phyloP scores from a whole-genome alignment of 2,797 vertebrate genomes.

The Leucoraja ocellata region DNA sequence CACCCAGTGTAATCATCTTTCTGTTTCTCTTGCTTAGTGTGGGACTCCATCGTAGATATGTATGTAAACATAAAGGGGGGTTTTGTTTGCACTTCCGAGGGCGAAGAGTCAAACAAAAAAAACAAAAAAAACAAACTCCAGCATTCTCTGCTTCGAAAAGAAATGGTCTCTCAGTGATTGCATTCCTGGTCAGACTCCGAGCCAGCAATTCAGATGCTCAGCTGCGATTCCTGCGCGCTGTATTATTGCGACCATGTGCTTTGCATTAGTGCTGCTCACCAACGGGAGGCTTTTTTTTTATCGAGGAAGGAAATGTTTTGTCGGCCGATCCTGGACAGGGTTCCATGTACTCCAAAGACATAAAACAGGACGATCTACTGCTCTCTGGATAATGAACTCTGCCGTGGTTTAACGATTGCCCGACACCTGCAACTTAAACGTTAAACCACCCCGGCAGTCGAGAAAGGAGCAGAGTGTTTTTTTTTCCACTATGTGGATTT shows the following conservation, averaged over 20 bases:
- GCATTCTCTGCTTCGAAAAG: not conserved
- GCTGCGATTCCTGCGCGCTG: too few species aligned
- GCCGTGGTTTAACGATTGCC: not conserved
- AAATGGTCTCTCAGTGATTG: not conserved
- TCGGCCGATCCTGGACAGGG: not conserved
- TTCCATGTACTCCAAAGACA: conserved; percentile 12
- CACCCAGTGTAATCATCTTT: not conserved
- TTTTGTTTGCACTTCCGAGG: not conserved
- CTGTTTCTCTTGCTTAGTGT: not conserved
- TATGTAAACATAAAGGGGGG: too few species aligned
- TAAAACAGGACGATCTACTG: not conserved
- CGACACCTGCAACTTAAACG: not conserved
- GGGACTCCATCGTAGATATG: not conserved
- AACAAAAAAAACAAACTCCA: not conserved
- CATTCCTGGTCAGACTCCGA: not conserved
- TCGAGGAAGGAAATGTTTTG: conserved; percentile 35
- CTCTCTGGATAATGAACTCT: not conserved
- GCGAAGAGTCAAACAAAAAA: not conserved
- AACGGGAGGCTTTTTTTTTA: not conserved
- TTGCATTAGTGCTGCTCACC: not conserved
- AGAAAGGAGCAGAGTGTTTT: not conserved
- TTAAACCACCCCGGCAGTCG: too few species aligned
- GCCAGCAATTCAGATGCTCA: not conserved
- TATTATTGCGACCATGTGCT: conserved; percentile 18
- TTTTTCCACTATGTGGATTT: not conserved